These are phyloP conservation scores for Torymus auratus DNA, from an alignment of 2,888 invertebrate species.

Conservation along the genomic window DNA sequence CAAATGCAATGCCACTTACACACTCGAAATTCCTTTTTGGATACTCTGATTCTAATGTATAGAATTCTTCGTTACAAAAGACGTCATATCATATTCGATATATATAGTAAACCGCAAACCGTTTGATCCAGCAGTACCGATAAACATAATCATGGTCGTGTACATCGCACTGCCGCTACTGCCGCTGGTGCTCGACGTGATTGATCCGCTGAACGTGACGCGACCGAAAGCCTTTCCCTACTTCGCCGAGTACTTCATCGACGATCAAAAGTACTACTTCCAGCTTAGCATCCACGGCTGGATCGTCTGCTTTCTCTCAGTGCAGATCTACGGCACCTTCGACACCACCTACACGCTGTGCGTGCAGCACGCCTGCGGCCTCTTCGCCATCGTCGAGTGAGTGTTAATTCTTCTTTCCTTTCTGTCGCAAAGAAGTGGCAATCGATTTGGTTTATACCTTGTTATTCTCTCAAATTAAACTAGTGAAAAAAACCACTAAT, in stretches of 20 bases:
- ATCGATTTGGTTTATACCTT: too few species aligned
- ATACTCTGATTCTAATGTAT: too few species aligned
- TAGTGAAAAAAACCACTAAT: too few species aligned
- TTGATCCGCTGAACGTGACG: constrained; percentile 26
- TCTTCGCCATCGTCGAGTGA: constrained; percentile 32
- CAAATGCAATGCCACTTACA: too few species aligned
- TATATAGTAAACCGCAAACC: neutral
- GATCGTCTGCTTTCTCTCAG: constrained; percentile 13
- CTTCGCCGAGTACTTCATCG: constrained; percentile 28
- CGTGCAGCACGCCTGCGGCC: constrained; percentile 13
- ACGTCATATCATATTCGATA: too few species aligned
- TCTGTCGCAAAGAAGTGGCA: neutral
- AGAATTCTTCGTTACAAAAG: too few species aligned
- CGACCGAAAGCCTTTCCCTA: constrained; percentile 16
- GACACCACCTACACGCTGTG: constrained; percentile 22
- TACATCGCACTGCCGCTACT: constrained; percentile 10
- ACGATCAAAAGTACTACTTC: constrained; percentile 33
- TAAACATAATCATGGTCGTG: constrained; percentile 10
- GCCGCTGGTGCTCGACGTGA: constrained; percentile 16
- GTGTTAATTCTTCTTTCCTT: neutral
- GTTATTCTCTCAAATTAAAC: too few species aligned
- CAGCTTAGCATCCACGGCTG: constrained; percentile 18
- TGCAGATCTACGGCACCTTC: constrained; percentile 17
- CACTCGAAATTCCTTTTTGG: too few species aligned
- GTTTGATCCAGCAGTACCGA: constrained; percentile 1